Evolutionary conservation across 2,888 invertebrate species (phyloP).

Genomic region (Aporophyla lueneburgensis): DNA sequence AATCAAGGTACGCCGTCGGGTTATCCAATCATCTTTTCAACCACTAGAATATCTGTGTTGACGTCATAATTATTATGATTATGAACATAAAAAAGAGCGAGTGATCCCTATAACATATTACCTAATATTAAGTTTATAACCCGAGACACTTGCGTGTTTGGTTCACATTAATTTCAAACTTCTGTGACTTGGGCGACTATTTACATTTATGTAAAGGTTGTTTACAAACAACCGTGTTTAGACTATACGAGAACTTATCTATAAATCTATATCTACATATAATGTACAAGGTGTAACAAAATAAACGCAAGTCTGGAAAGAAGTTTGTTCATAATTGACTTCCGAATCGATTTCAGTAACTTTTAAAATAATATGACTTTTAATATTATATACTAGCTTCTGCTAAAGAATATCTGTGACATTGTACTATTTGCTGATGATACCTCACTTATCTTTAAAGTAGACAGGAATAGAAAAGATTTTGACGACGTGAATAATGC

Average conservation of each 20-base stretch:
- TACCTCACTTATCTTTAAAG: too few relatives aligned
- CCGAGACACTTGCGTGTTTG: conserved; percentile 34
- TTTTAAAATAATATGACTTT: too few relatives aligned
- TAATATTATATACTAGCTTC: too few relatives aligned
- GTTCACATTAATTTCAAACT: conserved; percentile 42
- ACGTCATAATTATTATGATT: not conserved
- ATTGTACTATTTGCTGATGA: too few relatives aligned
- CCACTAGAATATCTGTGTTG: not conserved
- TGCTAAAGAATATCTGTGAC: too few relatives aligned
- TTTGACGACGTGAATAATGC: too few relatives aligned
- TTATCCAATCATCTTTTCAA: not conserved
- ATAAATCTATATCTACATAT: too few relatives aligned
- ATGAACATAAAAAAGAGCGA: not conserved
- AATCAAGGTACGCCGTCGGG: not conserved
- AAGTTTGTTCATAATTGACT: too few relatives aligned
- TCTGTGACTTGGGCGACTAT: conserved; percentile 10
- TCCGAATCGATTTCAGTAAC: too few relatives aligned
- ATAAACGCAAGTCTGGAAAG: too few relatives aligned
- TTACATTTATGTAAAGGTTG: not conserved
- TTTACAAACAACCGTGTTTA: conserved; percentile 13
- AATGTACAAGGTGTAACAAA: too few relatives aligned
- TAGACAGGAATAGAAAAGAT: too few relatives aligned
- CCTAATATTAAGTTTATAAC: conserved; percentile 24
- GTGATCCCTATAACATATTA: not conserved
- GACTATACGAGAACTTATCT: not conserved